Evolutionary conservation across 2,888 invertebrate species (phyloP).

Genomic region (Oligia strigilis): DNA sequence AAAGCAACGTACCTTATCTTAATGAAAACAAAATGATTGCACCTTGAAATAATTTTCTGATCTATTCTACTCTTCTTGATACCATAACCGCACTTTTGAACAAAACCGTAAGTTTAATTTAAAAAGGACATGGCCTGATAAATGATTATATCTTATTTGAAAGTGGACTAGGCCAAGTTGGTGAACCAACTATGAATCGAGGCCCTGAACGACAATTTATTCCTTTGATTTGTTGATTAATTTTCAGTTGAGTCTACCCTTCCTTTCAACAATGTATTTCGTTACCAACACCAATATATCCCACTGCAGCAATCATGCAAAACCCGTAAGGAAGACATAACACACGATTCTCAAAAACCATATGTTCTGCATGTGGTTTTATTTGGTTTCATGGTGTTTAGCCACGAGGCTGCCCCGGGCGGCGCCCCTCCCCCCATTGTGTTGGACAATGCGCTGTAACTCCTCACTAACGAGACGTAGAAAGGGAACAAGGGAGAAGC

Average conservation of each 20-base stretch:
- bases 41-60: background rate
- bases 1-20: background rate
- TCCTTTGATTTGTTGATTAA: background rate
- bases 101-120: background rate
- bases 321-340: conserved; percentile 61
- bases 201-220: background rate
- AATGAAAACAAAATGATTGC: conserved; percentile 1
- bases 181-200: background rate
- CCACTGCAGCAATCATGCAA: conserved; percentile 28
- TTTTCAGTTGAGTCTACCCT: background rate
- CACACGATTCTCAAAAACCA: conserved; percentile 57
- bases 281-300: conserved; percentile 1
- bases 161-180: background rate
- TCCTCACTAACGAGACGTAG: conserved; percentile 86
- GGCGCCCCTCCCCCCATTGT: conserved; percentile 87
- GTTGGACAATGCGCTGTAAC: conserved; percentile 87
- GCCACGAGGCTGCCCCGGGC: conserved; percentile 82
- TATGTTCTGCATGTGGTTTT: conserved; percentile 62
- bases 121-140: background rate
- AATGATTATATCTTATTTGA: background rate
- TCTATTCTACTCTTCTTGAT: background rate
- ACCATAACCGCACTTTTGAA: background rate
- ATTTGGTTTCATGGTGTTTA: conserved; percentile 77
- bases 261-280: conserved; percentile 22
- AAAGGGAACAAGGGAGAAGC: conserved; percentile 47